Evolutionary conservation across 2,113 vertebrate genomes (phyloP), one percentile per base, ranked within the genome.

Genomic region (Atherinomorus stipes): DNA sequence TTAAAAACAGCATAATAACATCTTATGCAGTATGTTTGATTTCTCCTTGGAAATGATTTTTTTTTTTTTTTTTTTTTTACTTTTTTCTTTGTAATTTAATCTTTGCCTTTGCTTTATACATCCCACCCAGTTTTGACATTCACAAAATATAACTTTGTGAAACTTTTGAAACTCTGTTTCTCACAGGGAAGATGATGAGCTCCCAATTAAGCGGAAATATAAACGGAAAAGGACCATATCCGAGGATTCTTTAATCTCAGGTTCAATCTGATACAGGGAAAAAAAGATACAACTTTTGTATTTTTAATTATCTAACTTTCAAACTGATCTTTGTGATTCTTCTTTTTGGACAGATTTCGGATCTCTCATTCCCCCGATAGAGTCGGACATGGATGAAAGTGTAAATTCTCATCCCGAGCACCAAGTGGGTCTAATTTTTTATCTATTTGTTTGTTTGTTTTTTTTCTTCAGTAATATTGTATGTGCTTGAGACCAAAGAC

Each of bases 311-410:
- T 40, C 15, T 23, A 0, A 4, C 25, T 34, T 21, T 28, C 15
- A 21, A 11, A 51, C 31, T 8, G 0, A 13, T 70, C 7, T 28
- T 26, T 8, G 5, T 34, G 31, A 18, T 16, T 53, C 1, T 31
- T 3, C 1, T 44, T 60, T 18, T n/a, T 3, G 31, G 31, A 34
- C 31, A 34, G 31, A 34, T 34, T 4, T 8, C 3, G 7, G 8
- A 4, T 7, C 49, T 6, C 3, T 65, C 59, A 0, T 78, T 64
- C 6, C 63, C 1, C 92, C 84, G 6, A 2, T 92, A 19, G 88
- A 91, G 8, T 76, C 51, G 1, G 91, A 90, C 59, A 16, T 85
- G 3, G 91, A 89, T 0, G 78, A 79, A n/a, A 75, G 34, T 76
- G 54, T 1, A 16, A 57, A 52, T 13, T 69, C 74, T 26, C 7